Evolutionary conservation across 2,113 vertebrate species (phyloP), one percentile per base, ranked within the genome.

Genomic region (Paraplagusia blochii): DNA sequence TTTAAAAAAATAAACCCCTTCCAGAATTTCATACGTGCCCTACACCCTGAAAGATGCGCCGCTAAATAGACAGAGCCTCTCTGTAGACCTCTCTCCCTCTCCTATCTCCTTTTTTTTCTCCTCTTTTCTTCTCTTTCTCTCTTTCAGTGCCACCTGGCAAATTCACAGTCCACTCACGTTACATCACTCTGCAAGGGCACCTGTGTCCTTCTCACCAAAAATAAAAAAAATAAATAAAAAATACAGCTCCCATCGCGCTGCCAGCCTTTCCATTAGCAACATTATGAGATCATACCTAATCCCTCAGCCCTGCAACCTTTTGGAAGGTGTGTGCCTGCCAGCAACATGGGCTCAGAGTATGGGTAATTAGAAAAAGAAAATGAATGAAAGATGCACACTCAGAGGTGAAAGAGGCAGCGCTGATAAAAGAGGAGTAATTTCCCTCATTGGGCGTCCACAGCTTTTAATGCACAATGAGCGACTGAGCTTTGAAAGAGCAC

Each of bases 91-190:
- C 70, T 56, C 74, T 81, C 79, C 68, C 78, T 70, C 74, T 74
- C 76, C 47, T 59, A 50, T 77, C 72, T 68, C 79, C 59, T 55
- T 64, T 69, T 72, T 80, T 70, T 74, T 69, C 69, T 83, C 75
- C 66, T 70, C 74, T 69, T 66, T 83, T 73, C 66, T 66, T 76
- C 81, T 80, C 58, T 47, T 72, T 74, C 81, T 88, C 76, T 87
- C 76, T 85, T 87, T 88, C 79, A 51, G 79, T 80, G 79, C 89
- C 90, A 91, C 89, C 89, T 91, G 89, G 88, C 88, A 88, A 88
- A 91, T 91, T 91, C 88, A 90, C 86, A 91, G 88, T 91, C 89
- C 68, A 59, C 88, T 91, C 89, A 91, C 89, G 89, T 91, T 88
- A 91, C 85, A 86, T 82, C 76, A 77, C 87, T 88, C 86, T 89